Evolutionary conservation across 2,888 invertebrate species (phyloP).

Genomic region (Phyto melanocephala): DNA sequence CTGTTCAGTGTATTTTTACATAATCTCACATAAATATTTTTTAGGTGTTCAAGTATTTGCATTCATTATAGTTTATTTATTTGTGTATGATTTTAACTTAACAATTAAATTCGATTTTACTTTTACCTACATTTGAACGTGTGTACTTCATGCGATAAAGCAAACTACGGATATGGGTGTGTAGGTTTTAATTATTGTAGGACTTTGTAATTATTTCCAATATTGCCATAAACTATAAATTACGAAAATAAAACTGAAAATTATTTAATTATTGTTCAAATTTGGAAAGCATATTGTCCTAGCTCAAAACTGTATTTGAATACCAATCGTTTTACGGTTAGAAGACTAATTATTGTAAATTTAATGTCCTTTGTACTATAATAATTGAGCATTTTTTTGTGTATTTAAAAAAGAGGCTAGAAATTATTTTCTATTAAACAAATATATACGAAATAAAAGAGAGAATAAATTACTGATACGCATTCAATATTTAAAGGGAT

Average conservation of each 20-base stretch:
- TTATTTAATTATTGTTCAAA: neutral
- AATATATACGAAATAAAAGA: too few species aligned
- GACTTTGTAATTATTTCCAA: constrained; percentile 28
- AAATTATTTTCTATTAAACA: too few species aligned
- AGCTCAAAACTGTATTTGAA: neutral
- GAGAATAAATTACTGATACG: too few species aligned
- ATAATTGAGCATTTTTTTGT: neutral
- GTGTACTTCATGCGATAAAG: neutral
- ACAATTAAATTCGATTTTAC: neutral
- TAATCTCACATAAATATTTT: too few species aligned
- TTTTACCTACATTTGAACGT: neutral
- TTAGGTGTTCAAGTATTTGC: too few species aligned
- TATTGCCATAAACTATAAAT: constrained; percentile 2
- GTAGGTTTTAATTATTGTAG: neutral
- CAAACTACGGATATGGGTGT: neutral
- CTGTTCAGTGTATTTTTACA: too few species aligned
- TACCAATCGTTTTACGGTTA: neutral
- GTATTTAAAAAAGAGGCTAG: too few species aligned
- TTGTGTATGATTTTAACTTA: too few species aligned
- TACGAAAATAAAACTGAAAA: neutral
- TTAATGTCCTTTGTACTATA: neutral
- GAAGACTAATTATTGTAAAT: neutral
- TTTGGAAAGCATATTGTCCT: neutral
- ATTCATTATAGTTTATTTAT: too few species aligned
- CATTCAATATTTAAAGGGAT: too few species aligned